Evolutionary conservation across 2,113 vertebrate genomes (phyloP).

Genomic region (Bubalus kerabau): DNA sequence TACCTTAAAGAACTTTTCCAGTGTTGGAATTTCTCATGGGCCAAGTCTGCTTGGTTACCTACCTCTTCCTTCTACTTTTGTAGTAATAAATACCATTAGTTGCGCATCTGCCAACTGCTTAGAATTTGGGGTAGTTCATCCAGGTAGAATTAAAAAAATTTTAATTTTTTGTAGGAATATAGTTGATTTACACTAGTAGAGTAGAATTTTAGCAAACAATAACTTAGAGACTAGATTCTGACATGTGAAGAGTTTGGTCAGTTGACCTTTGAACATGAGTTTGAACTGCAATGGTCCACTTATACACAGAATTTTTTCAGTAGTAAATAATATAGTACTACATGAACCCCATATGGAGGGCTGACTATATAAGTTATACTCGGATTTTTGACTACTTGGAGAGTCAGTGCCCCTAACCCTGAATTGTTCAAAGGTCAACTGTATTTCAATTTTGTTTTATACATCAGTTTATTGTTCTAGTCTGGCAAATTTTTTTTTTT

Average conservation of each 20-base stretch:
- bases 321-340: background rate
- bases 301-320: background rate
- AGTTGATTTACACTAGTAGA: background rate
- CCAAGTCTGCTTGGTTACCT: background rate
- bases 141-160: background rate
- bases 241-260: background rate
- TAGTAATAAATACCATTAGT: background rate
- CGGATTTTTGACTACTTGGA: background rate
- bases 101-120: background rate
- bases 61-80: background rate
- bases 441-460: conserved; percentile 4
- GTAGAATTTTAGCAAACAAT: background rate
- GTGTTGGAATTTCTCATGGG: background rate
- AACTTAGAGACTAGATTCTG: background rate
- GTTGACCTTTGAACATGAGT: background rate
- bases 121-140: conserved; percentile 7
- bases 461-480: background rate
- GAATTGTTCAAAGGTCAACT: background rate
- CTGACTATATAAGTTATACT: background rate
- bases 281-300: background rate
- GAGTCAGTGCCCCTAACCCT: background rate
- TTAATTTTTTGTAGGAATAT: background rate
- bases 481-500: background rate
- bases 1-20: conserved; percentile 44
- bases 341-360: background rate